These are phyloP conservation scores for Bombus picipes DNA, from an alignment of 1,140 invertebrate genomes.

Conservation along the genomic window DNA sequence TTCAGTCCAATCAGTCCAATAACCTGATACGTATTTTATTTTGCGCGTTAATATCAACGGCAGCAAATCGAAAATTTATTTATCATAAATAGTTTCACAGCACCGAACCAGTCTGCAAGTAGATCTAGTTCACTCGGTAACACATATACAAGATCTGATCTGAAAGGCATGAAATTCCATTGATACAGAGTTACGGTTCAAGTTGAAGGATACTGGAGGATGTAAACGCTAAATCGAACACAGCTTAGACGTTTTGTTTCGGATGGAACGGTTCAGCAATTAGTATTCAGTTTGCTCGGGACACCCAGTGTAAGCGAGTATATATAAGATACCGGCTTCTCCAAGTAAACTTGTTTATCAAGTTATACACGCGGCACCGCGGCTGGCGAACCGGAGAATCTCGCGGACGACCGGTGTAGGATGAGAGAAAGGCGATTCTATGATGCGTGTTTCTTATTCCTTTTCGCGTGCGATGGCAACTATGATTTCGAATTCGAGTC, in stretches of 20 bases:
- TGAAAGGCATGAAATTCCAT: background rate
- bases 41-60: too few species aligned
- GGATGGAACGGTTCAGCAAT: conserved; percentile 42
- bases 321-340: conserved; percentile 63
- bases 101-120: background rate
- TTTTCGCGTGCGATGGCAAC: background rate
- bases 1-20: background rate
- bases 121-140: background rate
- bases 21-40: background rate
- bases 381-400: conserved; percentile 45
- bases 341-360: conserved; percentile 70
- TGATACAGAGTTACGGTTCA: background rate
- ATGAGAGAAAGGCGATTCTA: conserved; percentile 43
- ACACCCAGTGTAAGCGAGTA: conserved; percentile 62
- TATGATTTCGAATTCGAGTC: background rate
- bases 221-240: background rate
- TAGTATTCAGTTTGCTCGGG: conserved; percentile 56
- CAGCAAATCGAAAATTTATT: background rate
- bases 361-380: conserved; percentile 57
- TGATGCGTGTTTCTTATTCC: conserved; percentile 45
- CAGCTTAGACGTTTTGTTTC: conserved; percentile 39
- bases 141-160: background rate
- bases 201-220: background rate
- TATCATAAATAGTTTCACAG: background rate
- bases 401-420: conserved; percentile 35